A percentile compares a stretch with the other conserved stretches of the same genome.
phyloP scores from a whole-genome alignment of 2,797 vertebrate species.

The Orestias chungarensis region DNA sequence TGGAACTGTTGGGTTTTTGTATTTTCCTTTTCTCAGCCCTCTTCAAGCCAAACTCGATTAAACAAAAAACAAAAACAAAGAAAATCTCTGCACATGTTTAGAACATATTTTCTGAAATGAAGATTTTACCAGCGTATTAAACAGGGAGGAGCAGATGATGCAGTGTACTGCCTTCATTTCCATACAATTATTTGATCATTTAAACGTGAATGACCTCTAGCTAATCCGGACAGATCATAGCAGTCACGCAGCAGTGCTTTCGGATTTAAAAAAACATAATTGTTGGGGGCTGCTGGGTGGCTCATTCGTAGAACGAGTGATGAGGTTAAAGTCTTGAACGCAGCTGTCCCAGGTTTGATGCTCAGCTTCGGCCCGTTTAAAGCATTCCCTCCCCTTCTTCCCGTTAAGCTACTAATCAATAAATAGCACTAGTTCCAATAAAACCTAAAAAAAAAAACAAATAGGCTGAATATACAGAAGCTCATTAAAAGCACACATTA shows the following conservation, averaged over 20 bases:
- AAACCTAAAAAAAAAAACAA: too few species aligned
- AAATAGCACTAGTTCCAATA: too few species aligned
- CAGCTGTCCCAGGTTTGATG: too few species aligned
- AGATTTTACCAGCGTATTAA: background rate
- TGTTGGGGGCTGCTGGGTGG: too few species aligned
- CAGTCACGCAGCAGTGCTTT: slow-evolving; percentile 4
- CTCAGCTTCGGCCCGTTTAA: too few species aligned
- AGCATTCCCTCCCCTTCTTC: too few species aligned
- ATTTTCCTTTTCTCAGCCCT: background rate
- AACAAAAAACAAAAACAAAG: background rate
- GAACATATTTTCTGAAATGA: background rate
- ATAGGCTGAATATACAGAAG: slow-evolving; percentile 27
- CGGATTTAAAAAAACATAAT: background rate
- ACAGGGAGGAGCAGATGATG: background rate
- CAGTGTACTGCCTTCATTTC: background rate
- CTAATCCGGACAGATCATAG: background rate
- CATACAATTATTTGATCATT: background rate
- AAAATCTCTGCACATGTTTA: background rate
- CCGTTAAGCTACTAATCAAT: too few species aligned
- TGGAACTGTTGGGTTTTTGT: background rate
- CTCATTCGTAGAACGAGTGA: too few species aligned
- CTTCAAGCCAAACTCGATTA: background rate
- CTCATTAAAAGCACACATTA: slow-evolving; percentile 6
- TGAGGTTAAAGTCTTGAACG: too few species aligned
- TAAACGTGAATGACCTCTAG: background rate